phyloP scores from a whole-genome alignment of 2,888 invertebrate genomes.

The Cryptocephalus moraei region DNA sequence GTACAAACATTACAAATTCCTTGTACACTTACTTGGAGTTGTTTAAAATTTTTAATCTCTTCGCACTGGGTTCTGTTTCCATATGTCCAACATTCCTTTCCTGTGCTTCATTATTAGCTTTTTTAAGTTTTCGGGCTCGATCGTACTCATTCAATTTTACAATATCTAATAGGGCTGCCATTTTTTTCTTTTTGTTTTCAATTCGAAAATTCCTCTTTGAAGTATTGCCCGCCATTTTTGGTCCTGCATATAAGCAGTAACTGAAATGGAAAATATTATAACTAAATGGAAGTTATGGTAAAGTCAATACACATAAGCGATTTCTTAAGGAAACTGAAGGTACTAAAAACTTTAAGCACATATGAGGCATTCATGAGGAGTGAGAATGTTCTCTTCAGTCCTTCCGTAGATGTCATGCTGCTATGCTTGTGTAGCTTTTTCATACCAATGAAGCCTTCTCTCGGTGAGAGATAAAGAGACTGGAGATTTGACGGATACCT shows the following conservation, averaged over 20 bases:
- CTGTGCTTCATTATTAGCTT: conserved; percentile 11
- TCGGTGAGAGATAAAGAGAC: no score
- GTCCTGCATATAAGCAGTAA: conserved; percentile 25
- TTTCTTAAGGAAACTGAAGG: no score
- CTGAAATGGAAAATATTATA: conserved; percentile 11
- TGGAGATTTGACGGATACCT: not conserved
- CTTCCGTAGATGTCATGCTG: no score
- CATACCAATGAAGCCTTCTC: no score
- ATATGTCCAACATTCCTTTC: no score
- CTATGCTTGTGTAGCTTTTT: no score
- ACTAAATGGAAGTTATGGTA: not conserved
- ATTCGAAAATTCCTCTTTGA: conserved; percentile 44
- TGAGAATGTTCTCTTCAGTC: no score
- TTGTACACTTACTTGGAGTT: no score
- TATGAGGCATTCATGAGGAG: no score
- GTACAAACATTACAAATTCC: no score
- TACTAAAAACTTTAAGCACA: no score
- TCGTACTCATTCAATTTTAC: conserved; percentile 52
- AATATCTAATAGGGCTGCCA: conserved; percentile 49
- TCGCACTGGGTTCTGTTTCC: conserved; percentile 20
- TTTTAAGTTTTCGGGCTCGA: conserved; percentile 31
- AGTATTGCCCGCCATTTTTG: conserved; percentile 31
- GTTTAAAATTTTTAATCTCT: conserved; percentile 20
- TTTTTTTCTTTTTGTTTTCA: conserved; percentile 54
- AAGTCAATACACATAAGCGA: not conserved